Base-by-base conservation (phyloP, 2,113 vertebrate genomes). In the Pachycephala philippinensis region DNA sequence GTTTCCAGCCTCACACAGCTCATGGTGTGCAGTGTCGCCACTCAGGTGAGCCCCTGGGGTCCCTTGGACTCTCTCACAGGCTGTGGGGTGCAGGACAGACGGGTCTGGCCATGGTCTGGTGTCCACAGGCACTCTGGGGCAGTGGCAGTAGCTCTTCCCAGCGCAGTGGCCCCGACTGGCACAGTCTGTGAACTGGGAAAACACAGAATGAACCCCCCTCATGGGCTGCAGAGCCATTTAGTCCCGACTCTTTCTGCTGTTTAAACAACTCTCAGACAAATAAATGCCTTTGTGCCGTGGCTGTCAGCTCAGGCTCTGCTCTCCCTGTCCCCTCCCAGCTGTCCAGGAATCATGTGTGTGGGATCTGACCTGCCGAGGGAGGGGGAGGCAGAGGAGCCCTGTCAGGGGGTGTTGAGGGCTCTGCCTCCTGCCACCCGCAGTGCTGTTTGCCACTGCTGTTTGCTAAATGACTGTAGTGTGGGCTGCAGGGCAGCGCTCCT, bases 111-210 rank as follows among this genome's bases (percentile, higher is more conserved):
- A 1, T 13, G 26, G 1, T 15, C 37, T 61, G 4, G 0, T 39
- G 59, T 2, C 26, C 63, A 3, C 2, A 53, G 10, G 56, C 8
- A 15, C 63, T 27, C 68, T 28, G 7, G 1, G 63, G 72, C 35
- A 7, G 68, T 19, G 35, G 19, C 84, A 33, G 40, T 1, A 7
- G 28, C 42, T 52, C 47, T 53, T 31, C 24, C 57, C 85, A 70
- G 53, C 1, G 4, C 21, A 35, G 8, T 12, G 47, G 30, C 47
- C 3, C 26, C 1, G 2, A 30, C 39, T 31, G 6, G 56, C 8
- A 5, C 37, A 68, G 47, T 23, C 35, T 59, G 40, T n/a, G 40
- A 47, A 12, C 15, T 44, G 28, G 47, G 26, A 57, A 59, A 85
- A 65, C 6, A 26, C 11, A 3, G 75, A 83, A 33, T 7, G 3